Conservation (phyloP, 2,113 vertebrate species). For the Sylvietta virens region DNA sequence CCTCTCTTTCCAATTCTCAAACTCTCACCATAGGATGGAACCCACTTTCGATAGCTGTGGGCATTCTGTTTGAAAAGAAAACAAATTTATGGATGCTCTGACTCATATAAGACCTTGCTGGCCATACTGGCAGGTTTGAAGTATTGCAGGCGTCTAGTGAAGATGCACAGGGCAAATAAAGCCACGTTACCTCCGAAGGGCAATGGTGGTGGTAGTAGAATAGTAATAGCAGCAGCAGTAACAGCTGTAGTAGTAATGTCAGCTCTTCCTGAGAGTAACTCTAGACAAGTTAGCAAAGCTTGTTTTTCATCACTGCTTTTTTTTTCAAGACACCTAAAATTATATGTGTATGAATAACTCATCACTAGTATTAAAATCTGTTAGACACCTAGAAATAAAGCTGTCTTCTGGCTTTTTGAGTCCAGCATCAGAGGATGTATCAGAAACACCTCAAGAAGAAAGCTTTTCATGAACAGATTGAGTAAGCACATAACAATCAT, state of each 20-base stretch:
- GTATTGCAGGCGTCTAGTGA: background rate
- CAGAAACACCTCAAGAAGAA: background rate
- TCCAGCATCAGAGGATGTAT: background rate
- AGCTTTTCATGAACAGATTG: background rate
- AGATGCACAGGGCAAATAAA: background rate
- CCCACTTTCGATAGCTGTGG: background rate
- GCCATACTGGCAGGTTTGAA: background rate
- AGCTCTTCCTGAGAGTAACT: background rate
- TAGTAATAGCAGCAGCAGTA: background rate
- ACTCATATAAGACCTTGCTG: background rate
- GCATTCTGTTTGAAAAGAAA: background rate
- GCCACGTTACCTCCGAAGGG: background rate
- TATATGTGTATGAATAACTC: background rate
- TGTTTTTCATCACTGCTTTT: background rate
- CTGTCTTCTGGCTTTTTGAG: background rate
- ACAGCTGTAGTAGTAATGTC: background rate
- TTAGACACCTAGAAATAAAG: background rate
- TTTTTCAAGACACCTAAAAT: background rate
- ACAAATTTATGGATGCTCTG: background rate
- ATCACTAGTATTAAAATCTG: background rate
- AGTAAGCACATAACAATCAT: background rate
- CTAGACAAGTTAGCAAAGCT: background rate
- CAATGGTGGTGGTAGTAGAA: background rate
- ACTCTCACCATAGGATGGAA: background rate
- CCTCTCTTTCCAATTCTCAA: background rate